Evolutionary conservation across 2,113 vertebrate genomes (phyloP), one percentile per base, ranked within the genome.

Genomic region (Thymallus thymallus): DNA sequence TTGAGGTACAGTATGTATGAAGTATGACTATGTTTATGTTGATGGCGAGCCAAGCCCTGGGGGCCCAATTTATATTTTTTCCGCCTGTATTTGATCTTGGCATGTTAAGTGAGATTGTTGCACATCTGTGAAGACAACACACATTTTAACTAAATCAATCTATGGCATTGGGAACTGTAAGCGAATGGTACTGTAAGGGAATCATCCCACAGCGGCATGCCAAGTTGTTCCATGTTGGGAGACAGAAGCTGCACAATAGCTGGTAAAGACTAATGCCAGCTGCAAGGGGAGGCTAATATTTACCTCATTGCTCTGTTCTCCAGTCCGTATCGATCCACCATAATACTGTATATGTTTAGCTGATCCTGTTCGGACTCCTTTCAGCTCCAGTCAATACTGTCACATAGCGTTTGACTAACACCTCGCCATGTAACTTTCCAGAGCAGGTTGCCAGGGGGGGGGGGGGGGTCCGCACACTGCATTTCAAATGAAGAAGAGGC

Each of bases 301-400:
- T 88, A 86, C 78, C 88, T 82, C 72, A 70, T 86, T 84, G 84
- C 84, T 84, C 76, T 84, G 80, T 88, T 89, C 87, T 88, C 83
- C 82, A 86, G 85, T 85, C 58, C 1, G 41, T 86, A 90, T 92
- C 63, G 88, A 91, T 91, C 83, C 46, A 68, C 86, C 79, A 79
- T 90, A 88, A 91, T 91, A n/a, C n/a, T n/a, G n/a, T n/a, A 74
- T 87, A 90, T 90, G 88, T 92, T 92, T 90, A 91, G 90, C 86
- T 82, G 86, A 89, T 89, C 86, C 84, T 84, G 85, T 89, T 91
- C 85, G 77, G 69, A 86, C 85, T 90, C 85, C 82, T 90, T 86
- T 90, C 85, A 85, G 81, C 78, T 71, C n/a, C 48, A 70, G 87
- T 90, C 89, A 84, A 90, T 88, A 90, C 77, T 85, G 86, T 81